phyloP scores from a whole-genome alignment of 1,140 invertebrate genomes.

The Conus betulinus region DNA sequence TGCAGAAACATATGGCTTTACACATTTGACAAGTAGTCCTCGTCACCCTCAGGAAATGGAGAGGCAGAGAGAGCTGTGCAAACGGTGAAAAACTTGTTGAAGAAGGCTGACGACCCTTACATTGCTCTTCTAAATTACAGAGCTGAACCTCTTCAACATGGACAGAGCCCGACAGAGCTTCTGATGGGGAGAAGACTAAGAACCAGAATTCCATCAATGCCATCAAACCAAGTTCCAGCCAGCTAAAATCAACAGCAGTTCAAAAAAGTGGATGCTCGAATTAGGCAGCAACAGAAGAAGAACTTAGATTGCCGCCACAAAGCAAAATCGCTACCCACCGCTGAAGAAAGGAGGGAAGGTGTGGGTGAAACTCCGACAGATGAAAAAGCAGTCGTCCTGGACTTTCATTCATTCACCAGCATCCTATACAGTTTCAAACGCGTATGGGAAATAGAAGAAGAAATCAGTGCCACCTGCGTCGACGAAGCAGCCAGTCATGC shows the following conservation, averaged over 20 bases:
- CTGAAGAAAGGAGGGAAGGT: too few species aligned
- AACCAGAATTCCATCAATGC: background rate
- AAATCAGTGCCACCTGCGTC: too few species aligned
- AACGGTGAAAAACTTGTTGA: constrained; percentile 49
- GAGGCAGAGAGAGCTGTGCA: constrained; percentile 52
- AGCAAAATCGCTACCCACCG: background rate
- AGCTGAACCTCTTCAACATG: constrained; percentile 37
- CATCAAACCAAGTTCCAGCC: background rate
- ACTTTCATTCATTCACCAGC: too few species aligned
- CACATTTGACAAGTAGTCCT: constrained; percentile 46
- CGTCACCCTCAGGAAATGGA: constrained; percentile 53
- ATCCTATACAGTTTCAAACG: too few species aligned
- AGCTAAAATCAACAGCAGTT: background rate
- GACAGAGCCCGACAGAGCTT: constrained; percentile 42
- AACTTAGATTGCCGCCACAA: background rate
- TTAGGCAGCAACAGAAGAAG: too few species aligned
- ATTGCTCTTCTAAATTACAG: constrained; percentile 45
- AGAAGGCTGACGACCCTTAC: constrained; percentile 46
- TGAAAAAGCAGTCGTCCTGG: too few species aligned
- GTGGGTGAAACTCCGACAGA: too few species aligned
- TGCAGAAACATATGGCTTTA: constrained; percentile 47
- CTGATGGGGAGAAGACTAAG: constrained; percentile 48
- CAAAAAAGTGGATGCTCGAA: background rate
- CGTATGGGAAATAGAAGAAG: too few species aligned
- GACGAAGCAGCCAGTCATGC: too few species aligned